These are phyloP conservation scores for Norana najaformis DNA, from an alignment of 2,888 invertebrate species.

Conservation along the genomic window DNA sequence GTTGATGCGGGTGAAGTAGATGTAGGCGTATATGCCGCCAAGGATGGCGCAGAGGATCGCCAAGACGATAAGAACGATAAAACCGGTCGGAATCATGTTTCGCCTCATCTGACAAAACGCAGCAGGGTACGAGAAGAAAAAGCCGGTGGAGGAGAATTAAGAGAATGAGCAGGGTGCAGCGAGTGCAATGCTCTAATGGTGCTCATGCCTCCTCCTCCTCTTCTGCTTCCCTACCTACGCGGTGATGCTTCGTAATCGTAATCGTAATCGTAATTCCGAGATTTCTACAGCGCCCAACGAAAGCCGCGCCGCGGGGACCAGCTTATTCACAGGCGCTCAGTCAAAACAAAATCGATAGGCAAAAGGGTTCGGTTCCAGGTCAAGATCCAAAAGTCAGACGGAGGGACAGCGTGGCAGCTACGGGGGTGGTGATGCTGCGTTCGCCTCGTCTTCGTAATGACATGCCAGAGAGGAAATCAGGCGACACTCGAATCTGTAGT, in stretches of 20 bases:
- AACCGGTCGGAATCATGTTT: slow-evolving; percentile 21
- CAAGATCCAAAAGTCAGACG: no score
- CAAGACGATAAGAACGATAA: slow-evolving; percentile 42
- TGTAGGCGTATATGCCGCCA: slow-evolving; percentile 45
- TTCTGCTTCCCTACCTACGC: not conserved
- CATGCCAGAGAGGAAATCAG: not conserved
- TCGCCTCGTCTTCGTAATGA: not conserved
- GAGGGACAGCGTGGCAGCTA: no score
- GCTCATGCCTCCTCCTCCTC: not conserved
- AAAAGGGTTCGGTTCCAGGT: no score
- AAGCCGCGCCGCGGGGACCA: no score
- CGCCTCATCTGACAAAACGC: not conserved
- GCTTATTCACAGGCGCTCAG: no score
- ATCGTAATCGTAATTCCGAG: no score
- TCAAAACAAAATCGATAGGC: no score
- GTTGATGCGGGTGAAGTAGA: slow-evolving; percentile 46
- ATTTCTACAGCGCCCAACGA: no score
- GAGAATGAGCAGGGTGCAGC: not conserved
- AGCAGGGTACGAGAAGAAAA: not conserved
- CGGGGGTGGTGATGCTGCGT: no score
- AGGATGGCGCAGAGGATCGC: slow-evolving; percentile 42
- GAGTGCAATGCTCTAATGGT: not conserved
- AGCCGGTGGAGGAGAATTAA: not conserved
- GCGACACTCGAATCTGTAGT: not conserved
- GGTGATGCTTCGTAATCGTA: no score